Conservation (phyloP, 2,888 invertebrate genomes). For the Lithophane semibrunnea region DNA sequence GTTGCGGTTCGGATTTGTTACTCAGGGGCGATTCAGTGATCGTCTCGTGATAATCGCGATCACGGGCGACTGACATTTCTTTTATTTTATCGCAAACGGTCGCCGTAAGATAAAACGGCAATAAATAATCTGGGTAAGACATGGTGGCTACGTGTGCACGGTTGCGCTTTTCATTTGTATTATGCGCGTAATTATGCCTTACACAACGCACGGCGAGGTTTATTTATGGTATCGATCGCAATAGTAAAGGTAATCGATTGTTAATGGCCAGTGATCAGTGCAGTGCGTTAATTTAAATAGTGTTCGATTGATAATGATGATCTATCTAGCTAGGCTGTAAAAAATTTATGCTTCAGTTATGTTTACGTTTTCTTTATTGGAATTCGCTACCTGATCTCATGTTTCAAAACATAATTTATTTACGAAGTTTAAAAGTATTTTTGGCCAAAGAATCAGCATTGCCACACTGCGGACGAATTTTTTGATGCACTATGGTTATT, state of each 20-base stretch:
- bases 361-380: too few species aligned
- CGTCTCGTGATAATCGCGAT: conserved; percentile 88
- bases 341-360: background rate
- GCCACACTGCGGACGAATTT: too few species aligned
- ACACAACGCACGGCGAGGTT: conserved; percentile 73
- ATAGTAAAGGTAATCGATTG: conserved; percentile 80
- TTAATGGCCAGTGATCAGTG: conserved; percentile 79
- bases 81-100: conserved; percentile 88
- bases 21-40: conserved; percentile 83
- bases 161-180: conserved; percentile 87
- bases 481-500: too few species aligned
- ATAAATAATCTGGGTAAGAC: conserved; percentile 87
- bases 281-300: conserved; percentile 75
- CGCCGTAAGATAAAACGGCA: conserved; percentile 87
- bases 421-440: too few species aligned
- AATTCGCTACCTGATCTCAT: too few species aligned
- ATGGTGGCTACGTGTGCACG: conserved; percentile 82
- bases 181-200: conserved; percentile 86
- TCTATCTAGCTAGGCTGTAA: background rate
- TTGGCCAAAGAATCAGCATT: too few species aligned
- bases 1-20: conserved; percentile 68
- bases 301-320: conserved; percentile 55
- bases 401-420: too few species aligned
- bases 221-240: conserved; percentile 77
- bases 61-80: conserved; percentile 87